Evolutionary conservation across 2,888 invertebrate species (phyloP), one percentile per base, ranked within the genome.

Genomic region (Pediacus dermestoides): DNA sequence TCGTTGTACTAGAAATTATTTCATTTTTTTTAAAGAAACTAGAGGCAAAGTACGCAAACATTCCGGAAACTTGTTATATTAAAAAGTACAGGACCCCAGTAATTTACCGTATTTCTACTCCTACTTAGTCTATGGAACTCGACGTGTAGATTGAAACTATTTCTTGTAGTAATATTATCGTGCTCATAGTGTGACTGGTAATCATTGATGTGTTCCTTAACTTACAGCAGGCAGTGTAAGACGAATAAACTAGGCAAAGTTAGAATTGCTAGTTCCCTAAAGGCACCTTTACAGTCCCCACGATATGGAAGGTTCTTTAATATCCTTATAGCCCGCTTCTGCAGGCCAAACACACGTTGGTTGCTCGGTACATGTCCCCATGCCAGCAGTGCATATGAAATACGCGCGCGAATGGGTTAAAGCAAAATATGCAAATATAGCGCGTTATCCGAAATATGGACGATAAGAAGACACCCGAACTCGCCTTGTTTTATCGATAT

Each of bases 361-460:
- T n/a, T 18, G 21, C 21, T 18, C 6, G 21, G n/a, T 6, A 18
- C 21, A n/a, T 18, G 21, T 18, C 21, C n/a, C 21, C 21, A 18
- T 18, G 21, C 21, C 21, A 18, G n/a, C n/a, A 18, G n/a, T n/a
- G 21, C 21, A 18, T 18, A 18, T 18, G 21, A 18, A n/a, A 18
- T 18, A 7, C n/a, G 6, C n/a, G n/a, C n/a, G n/a, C 6, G 21
- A 18, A n/a, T 18, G 21, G n/a, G n/a, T n/a, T 18, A 18, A 18
- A 7, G 21, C n/a, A 18, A 7, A 18, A 18, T 18, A 18, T 18
- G 21, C 21, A 18, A 18, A 7, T 18, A 18, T n/a, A 18, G n/a
- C n/a, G n/a, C n/a, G 6, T 18, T 18, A 18, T 18, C n/a, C 6
- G 21, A 18, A 18, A 18, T n/a, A n/a, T n/a, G n/a, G n/a, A n/a